These are phyloP conservation scores for Drosophila antonietae DNA, from an alignment of 2,888 invertebrate species.

Conservation along the genomic window DNA sequence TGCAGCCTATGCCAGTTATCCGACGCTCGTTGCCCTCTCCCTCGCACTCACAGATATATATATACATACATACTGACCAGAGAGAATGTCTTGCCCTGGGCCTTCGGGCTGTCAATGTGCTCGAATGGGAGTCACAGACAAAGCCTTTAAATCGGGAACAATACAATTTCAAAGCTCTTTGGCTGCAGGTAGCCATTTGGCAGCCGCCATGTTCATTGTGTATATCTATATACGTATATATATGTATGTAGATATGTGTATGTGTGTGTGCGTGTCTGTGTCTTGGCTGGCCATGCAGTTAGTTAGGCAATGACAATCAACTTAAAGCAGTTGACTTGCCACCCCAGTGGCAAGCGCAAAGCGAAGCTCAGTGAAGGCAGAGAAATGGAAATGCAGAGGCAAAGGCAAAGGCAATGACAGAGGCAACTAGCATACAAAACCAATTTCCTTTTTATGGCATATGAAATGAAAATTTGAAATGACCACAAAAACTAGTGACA, in stretches of 20 bases:
- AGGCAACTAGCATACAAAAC: conserved; percentile 72
- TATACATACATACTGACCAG: neutral
- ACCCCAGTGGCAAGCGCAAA: neutral
- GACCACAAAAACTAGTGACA: conserved; percentile 74
- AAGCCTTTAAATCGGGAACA: conserved; percentile 44
- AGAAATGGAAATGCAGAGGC: conserved; percentile 18
- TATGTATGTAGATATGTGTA: neutral
- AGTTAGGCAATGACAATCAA: conserved; percentile 57
- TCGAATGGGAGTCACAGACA: conserved; percentile 31
- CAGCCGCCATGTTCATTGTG: conserved; percentile 16
- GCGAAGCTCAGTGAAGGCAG: conserved; percentile 6
- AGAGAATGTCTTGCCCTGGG: conserved; percentile 13
- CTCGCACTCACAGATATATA: too few relatives aligned
- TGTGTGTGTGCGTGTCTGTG: conserved; percentile 11
- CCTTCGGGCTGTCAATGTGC: conserved; percentile 37
- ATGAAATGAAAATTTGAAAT: conserved; percentile 81
- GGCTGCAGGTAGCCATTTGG: conserved; percentile 41
- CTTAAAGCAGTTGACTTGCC: conserved; percentile 32
- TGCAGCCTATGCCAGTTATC: conserved; percentile 5
- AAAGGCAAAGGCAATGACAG: conserved; percentile 26
- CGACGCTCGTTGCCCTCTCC: neutral
- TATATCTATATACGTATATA: neutral
- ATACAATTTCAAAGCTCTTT: conserved; percentile 40
- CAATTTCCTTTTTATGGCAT: conserved; percentile 81
- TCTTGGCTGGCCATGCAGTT: conserved; percentile 34